phyloP scores from a whole-genome alignment of 1,140 invertebrate genomes.

The Apis florea region DNA sequence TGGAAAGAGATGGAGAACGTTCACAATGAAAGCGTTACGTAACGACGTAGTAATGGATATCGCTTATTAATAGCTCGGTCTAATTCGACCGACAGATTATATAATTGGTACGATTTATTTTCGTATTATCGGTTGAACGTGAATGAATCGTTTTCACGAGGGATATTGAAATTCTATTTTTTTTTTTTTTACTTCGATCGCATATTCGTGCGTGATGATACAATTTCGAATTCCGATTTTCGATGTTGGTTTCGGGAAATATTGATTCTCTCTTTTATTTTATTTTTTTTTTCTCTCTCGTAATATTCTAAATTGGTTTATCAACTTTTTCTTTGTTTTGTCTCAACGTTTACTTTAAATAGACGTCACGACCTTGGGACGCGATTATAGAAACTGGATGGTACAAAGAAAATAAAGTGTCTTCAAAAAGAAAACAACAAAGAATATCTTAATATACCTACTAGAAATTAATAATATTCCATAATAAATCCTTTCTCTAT shows the following conservation, averaged over 20 bases:
- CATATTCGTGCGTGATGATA: not conserved
- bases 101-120: constrained; percentile 15
- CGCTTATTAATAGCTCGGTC: constrained; percentile 28
- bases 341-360: not conserved
- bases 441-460: not conserved
- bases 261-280: too few relatives aligned
- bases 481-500: not conserved
- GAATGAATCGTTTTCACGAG: not conserved
- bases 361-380: not conserved
- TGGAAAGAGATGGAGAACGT: not conserved
- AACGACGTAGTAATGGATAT: constrained; percentile 7
- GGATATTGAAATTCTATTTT: not conserved
- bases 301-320: too few relatives aligned
- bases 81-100: constrained; percentile 10
- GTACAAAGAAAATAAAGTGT: not conserved
- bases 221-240: not conserved
- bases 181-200: not conserved
- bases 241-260: too few relatives aligned
- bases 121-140: not conserved
- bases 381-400: not conserved
- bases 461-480: not conserved
- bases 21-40: constrained; percentile 10
- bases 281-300: too few relatives aligned
- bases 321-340: too few relatives aligned
- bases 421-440: not conserved